phyloP scores from a whole-genome alignment of 2,113 vertebrate genomes.

The Himantopus leucocephalus region DNA sequence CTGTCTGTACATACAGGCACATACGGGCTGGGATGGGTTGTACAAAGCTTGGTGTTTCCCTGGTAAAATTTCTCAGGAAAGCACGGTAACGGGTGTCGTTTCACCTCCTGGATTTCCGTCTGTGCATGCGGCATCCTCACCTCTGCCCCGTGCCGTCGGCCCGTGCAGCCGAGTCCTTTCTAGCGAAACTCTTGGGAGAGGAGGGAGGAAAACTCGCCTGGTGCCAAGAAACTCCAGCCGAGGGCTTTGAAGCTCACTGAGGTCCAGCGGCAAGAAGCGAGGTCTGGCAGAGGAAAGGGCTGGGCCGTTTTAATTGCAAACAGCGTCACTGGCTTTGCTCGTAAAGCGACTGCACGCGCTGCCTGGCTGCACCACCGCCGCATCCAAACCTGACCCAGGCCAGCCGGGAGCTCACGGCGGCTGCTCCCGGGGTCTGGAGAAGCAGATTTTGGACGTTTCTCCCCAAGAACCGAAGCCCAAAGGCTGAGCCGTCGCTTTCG shows the following conservation, averaged over 20 bases:
- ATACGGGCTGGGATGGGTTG: background rate
- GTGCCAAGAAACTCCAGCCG: background rate
- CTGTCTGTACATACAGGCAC: too few relatives aligned
- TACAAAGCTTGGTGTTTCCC: background rate
- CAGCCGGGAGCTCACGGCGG: accelerated
- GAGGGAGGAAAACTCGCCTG: accelerated
- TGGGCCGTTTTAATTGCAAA: background rate
- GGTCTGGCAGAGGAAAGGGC: background rate
- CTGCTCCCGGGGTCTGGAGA: background rate
- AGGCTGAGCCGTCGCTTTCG: accelerated
- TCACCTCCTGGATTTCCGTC: background rate
- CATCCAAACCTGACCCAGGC: background rate
- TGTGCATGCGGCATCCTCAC: background rate
- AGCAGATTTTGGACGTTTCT: background rate
- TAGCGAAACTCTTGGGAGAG: background rate
- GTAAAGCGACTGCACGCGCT: background rate
- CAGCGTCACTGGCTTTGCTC: background rate
- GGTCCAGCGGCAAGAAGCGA: background rate
- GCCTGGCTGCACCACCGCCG: accelerated
- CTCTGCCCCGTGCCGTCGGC: accelerated
- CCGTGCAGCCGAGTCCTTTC: accelerated
- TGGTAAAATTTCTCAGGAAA: background rate
- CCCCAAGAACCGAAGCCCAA: background rate
- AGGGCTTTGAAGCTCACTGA: background rate
- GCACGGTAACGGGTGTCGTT: accelerated